These are phyloP conservation scores for Nothura maculosa DNA, from an alignment of 2,797 vertebrate genomes.

Conservation along the genomic window DNA sequence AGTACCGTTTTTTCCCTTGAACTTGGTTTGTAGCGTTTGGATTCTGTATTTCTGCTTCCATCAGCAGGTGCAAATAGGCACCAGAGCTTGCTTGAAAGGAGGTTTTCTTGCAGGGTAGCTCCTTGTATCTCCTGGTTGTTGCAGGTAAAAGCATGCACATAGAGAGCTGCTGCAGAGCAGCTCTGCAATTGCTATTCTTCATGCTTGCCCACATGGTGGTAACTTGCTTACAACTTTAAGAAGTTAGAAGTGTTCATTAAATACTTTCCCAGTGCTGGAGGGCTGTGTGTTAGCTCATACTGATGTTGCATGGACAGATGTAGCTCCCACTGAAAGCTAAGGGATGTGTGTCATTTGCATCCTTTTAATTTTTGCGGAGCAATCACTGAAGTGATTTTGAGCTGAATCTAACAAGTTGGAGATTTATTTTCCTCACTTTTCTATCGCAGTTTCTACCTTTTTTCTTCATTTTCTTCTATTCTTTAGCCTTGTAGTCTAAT, in stretches of 20 bases:
- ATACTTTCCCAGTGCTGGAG: not conserved
- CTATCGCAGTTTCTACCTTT: not conserved
- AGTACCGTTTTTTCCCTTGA: not conserved
- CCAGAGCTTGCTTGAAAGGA: not conserved
- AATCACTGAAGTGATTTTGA: not conserved
- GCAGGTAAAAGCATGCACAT: rapidly evolving
- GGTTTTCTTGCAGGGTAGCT: not conserved
- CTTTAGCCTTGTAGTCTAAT: not conserved
- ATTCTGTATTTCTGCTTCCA: not conserved
- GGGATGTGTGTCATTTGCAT: rapidly evolving
- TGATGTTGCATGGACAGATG: not conserved
- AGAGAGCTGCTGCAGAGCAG: not conserved
- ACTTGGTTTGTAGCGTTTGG: not conserved
- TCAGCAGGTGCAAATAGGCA: not conserved
- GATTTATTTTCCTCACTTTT: not conserved
- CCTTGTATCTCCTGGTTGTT: rapidly evolving
- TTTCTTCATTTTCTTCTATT: not conserved
- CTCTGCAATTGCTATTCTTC: not conserved
- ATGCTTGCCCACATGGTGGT: not conserved
- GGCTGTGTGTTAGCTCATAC: not conserved
- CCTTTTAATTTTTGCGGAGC: not conserved
- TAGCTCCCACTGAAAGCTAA: not conserved
- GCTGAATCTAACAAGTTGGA: rapidly evolving
- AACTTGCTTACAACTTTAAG: not conserved
- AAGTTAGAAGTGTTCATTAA: not conserved